phyloP scores from a whole-genome alignment of 2,888 invertebrate genomes.

The Heliconius erato region DNA sequence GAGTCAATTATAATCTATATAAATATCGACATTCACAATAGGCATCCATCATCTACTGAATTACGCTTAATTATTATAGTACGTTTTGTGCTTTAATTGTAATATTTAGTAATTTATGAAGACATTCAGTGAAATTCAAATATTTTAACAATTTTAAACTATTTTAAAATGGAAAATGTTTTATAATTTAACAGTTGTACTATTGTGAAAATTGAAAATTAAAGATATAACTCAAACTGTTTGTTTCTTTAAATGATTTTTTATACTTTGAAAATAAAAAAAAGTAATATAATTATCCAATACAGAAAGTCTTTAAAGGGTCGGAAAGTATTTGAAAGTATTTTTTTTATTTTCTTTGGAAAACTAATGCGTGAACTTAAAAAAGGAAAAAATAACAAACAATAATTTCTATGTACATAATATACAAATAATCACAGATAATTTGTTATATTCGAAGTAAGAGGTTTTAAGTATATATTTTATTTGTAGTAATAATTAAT shows the following conservation, averaged over 20 bases:
- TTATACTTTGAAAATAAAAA: neutral
- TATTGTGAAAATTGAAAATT: neutral
- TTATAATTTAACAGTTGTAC: neutral
- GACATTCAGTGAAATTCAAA: neutral
- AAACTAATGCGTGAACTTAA: neutral
- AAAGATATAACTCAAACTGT: neutral
- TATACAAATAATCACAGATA: slow-evolving; percentile 24
- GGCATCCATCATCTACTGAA: neutral
- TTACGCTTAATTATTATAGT: neutral
- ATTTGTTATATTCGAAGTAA: slow-evolving; percentile 4
- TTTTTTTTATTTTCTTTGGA: neutral
- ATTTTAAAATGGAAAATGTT: neutral
- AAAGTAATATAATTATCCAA: neutral
- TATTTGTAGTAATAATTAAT: neutral
- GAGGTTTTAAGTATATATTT: neutral
- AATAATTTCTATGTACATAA: slow-evolving; percentile 13
- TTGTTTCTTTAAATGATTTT: neutral
- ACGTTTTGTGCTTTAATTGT: neutral
- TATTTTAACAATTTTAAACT: neutral
- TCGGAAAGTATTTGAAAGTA: neutral
- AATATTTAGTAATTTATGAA: slow-evolving; percentile 7
- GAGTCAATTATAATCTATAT: neutral
- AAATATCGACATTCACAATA: neutral
- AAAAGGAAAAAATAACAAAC: neutral
- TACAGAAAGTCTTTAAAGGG: neutral